Evolutionary conservation across 2,113 vertebrate species (phyloP).

Genomic region (Vulpes lagopus): DNA sequence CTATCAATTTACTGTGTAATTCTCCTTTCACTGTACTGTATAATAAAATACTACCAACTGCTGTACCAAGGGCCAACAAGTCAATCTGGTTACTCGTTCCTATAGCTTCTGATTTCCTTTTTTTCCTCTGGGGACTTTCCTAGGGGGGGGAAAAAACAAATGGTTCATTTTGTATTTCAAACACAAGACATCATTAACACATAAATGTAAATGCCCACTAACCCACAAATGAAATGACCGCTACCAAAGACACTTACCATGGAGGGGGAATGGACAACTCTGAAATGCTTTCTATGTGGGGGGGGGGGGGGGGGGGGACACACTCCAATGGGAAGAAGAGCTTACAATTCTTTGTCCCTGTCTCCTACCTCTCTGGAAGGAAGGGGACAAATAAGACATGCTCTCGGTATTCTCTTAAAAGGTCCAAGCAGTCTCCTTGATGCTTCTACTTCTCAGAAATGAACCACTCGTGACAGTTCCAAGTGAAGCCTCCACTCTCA

Average conservation of each 20-base stretch:
- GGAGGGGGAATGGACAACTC: neutral
- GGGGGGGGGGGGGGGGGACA: fast-evolving
- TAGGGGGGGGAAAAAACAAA: constrained; percentile 76
- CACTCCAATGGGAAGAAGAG: neutral
- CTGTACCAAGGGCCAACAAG: constrained; percentile 97
- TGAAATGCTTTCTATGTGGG: neutral
- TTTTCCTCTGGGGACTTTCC: constrained; percentile 98
- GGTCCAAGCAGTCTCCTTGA: neutral
- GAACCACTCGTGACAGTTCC: neutral
- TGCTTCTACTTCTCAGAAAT: neutral
- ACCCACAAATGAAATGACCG: neutral
- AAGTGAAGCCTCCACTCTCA: neutral
- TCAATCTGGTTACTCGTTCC: constrained; percentile 91
- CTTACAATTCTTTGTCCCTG: neutral
- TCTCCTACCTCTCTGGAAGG: neutral
- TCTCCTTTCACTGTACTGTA: constrained; percentile 97
- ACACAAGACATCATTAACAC: constrained; percentile 52
- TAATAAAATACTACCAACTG: constrained; percentile 95
- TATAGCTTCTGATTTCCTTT: constrained; percentile 94
- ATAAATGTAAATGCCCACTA: neutral
- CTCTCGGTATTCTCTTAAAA: neutral
- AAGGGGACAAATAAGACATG: neutral
- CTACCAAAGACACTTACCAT: neutral
- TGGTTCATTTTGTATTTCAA: constrained; percentile 67
- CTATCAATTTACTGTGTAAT: constrained; percentile 96